phyloP scores from a whole-genome alignment of 1,140 invertebrate species.

The Zaprionus ornatus region DNA sequence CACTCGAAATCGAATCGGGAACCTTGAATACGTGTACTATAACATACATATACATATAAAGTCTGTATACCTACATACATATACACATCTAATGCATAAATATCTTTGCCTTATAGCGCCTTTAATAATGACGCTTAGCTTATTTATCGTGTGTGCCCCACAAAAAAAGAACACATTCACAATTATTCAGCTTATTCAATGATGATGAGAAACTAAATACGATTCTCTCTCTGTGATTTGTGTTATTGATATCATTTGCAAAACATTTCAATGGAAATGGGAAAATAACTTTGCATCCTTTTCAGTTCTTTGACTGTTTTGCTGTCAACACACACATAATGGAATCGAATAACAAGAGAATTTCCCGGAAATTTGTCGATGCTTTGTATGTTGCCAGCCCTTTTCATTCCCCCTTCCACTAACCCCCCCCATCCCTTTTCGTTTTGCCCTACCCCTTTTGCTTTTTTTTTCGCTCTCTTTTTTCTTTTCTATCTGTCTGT shows the following conservation, averaged over 20 bases:
- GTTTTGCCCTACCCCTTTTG: no score
- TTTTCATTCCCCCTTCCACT: background rate
- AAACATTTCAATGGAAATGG: no score
- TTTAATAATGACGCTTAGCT: background rate
- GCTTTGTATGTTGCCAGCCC: background rate
- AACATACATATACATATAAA: constrained; percentile 7
- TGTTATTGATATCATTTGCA: no score
- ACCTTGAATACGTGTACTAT: constrained; percentile 51
- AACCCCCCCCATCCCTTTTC: background rate
- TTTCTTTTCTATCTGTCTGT: background rate
- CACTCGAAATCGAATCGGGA: constrained; percentile 57
- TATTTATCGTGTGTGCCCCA: no score
- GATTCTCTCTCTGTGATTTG: no score
- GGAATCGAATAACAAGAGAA: background rate
- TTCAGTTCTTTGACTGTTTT: no score
- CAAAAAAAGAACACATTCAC: no score
- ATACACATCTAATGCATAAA: background rate
- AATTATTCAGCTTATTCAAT: no score
- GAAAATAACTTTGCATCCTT: no score
- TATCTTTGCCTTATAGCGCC: background rate
- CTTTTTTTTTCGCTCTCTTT: background rate
- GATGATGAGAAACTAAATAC: no score
- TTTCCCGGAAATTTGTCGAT: background rate
- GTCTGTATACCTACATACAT: background rate
- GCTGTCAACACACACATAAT: background rate